A percentile compares a stretch with the other conserved stretches of the same genome.
These are phyloP conservation scores for Meriones psammophilus DNA, from an alignment of 2,797 vertebrate species.

Conservation along the genomic window DNA sequence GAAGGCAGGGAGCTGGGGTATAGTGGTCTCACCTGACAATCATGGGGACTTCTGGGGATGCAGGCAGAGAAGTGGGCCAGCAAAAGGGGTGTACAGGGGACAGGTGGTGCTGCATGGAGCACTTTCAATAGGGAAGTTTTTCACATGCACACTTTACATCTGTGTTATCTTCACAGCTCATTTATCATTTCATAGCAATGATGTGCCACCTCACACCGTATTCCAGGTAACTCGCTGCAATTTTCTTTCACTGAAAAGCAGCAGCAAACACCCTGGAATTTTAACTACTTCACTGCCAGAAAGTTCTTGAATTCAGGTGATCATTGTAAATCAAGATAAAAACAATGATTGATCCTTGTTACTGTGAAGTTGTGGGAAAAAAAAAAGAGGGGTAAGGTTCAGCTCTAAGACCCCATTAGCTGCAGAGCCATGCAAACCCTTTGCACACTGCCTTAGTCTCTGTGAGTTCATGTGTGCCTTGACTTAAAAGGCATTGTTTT, in stretches of 20 bases:
- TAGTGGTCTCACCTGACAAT: too few relatives aligned
- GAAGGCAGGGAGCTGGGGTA: too few relatives aligned
- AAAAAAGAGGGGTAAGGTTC: not conserved
- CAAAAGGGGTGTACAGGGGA: too few relatives aligned
- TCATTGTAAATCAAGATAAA: constrained; percentile 47
- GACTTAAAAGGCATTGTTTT: not conserved
- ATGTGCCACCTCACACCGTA: not conserved
- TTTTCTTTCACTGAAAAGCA: constrained; percentile 38
- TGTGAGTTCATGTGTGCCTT: not conserved
- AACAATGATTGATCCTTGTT: not conserved
- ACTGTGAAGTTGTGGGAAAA: not conserved
- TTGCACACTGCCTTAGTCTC: not conserved
- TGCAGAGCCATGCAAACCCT: not conserved
- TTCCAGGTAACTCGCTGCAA: not conserved
- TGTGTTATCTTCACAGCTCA: not conserved
- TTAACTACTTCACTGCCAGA: constrained; percentile 9
- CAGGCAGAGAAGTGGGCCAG: too few relatives aligned
- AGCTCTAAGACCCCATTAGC: too few relatives aligned
- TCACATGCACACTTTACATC: not conserved
- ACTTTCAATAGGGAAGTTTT: not conserved
- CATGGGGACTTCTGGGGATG: too few relatives aligned
- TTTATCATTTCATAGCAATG: constrained; percentile 47
- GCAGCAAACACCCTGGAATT: not conserved
- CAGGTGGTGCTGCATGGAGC: not conserved
- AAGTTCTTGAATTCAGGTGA: not conserved